Evolutionary conservation across 2,113 vertebrate species (phyloP), one percentile per base, ranked within the genome.

Genomic region (Rhodinocichla rosea): DNA sequence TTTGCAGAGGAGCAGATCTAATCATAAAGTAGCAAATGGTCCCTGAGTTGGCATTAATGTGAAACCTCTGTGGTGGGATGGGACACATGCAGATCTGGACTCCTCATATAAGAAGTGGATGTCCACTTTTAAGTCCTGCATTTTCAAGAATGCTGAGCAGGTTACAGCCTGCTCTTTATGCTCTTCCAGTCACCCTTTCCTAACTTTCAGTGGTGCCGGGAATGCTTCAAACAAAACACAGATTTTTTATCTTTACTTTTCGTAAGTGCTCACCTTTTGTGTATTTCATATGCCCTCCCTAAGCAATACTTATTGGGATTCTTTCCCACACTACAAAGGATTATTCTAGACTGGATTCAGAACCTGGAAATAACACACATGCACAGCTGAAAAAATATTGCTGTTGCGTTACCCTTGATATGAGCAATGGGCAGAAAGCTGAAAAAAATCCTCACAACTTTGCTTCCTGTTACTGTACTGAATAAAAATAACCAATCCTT

Each of bases 311-410:
- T 89, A 57, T 4, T 63, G 35, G 65, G 69, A 88, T 82, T 70
- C 55, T 94, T 92, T 67, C 42, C 59, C 2, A 5, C 35, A 24
- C 40, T 91, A 67, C 67, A 83, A 83, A 82, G 57, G 71, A 42
- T 95, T 93, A 75, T 86, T 92, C 64, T 84, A 57, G 83, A 63
- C 42, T 69, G 65, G 15, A 78, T 82, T 92, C 65, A 93, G 68
- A 85, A 83, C 15, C 20, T 87, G 62, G 49, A 92, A 89, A 91
- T 85, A 92, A 85, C 2, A 10, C 47, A 53, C 19, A 50, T 13
- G 49, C 47, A 83, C n/a, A 90, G 76, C 9, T 92, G 65, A 92
- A 37, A 68, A 73, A 2, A 5, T 44, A 77, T 13, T 59, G 26
- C 39, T 1, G 1, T 28, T 30, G 7, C 55, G 6, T 33, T 65